Conservation (phyloP, 2,888 invertebrate genomes). For the Drosophila leonis region DNA sequence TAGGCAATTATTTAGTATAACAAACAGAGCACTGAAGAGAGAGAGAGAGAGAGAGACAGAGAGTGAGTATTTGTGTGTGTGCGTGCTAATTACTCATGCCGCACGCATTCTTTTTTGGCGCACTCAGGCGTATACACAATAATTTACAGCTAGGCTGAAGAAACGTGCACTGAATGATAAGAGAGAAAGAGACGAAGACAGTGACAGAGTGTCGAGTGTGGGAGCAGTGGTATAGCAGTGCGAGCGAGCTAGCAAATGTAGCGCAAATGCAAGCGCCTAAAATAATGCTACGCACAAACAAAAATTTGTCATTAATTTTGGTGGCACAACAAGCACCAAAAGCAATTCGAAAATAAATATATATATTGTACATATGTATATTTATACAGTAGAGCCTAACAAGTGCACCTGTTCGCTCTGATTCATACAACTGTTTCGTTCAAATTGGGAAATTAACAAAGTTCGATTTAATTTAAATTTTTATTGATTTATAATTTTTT, state of each 20-base stretch:
- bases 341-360: slow-evolving; percentile 15
- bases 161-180: slow-evolving; percentile 76
- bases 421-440: background rate
- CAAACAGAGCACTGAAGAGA: background rate
- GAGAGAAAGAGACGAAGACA: slow-evolving; percentile 1
- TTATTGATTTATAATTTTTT: too few relatives aligned
- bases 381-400: background rate
- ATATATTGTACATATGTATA: background rate
- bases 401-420: background rate
- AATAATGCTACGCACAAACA: slow-evolving; percentile 31
- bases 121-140: slow-evolving; percentile 82
- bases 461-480: too few relatives aligned
- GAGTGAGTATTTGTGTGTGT: slow-evolving; percentile 9
- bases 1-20: slow-evolving; percentile 69
- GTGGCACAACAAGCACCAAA: slow-evolving; percentile 34
- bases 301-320: slow-evolving; percentile 40
- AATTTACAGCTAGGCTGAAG: slow-evolving; percentile 61
- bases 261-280: slow-evolving; percentile 44
- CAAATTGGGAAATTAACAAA: background rate
- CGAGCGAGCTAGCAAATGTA: background rate
- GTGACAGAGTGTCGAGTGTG: background rate
- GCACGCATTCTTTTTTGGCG: slow-evolving; percentile 71
- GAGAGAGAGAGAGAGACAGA: background rate
- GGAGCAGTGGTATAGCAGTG: background rate
- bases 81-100: slow-evolving; percentile 74